Evolutionary conservation across 2,113 vertebrate genomes (phyloP).

Genomic region (Callorhinus ursinus): DNA sequence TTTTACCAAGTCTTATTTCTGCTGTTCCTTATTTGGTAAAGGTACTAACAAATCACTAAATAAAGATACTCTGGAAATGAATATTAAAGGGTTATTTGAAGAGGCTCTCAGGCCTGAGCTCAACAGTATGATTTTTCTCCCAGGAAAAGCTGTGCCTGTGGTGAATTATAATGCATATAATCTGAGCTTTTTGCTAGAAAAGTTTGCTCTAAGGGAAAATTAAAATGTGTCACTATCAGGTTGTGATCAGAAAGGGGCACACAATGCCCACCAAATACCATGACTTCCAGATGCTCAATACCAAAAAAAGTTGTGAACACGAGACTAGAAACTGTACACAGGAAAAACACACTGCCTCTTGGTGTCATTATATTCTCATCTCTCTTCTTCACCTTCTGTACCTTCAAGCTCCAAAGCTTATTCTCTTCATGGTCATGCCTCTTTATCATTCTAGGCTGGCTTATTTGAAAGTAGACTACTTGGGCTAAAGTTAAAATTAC

Average conservation of each 20-base stretch:
- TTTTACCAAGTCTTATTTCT: not conserved
- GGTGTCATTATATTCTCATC: not conserved
- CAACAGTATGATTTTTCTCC: not conserved
- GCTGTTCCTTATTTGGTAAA: constrained; percentile 18
- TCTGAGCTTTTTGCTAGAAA: constrained; percentile 22
- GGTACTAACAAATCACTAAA: not conserved
- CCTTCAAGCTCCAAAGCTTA: not conserved
- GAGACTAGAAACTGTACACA: not conserved
- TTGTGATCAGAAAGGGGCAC: not conserved
- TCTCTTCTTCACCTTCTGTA: not conserved
- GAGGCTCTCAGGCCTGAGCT: not conserved
- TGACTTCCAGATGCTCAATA: not conserved
- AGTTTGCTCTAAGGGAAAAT: not conserved
- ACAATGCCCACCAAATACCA: not conserved
- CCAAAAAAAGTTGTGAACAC: not conserved
- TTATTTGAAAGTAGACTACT: constrained; percentile 7
- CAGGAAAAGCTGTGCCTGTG: not conserved
- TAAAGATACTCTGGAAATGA: constrained; percentile 51
- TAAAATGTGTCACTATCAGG: not conserved
- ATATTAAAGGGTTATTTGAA: not conserved
- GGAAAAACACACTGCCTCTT: not conserved
- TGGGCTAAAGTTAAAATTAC: not conserved
- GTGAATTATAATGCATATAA: not conserved
- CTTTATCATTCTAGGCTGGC: not conserved
- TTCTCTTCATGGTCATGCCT: not conserved